A percentile compares a stretch with the other conserved stretches of the same genome.
Conservation (phyloP, 1,140 invertebrate species). For the Brachionus paranguensis region DNA sequence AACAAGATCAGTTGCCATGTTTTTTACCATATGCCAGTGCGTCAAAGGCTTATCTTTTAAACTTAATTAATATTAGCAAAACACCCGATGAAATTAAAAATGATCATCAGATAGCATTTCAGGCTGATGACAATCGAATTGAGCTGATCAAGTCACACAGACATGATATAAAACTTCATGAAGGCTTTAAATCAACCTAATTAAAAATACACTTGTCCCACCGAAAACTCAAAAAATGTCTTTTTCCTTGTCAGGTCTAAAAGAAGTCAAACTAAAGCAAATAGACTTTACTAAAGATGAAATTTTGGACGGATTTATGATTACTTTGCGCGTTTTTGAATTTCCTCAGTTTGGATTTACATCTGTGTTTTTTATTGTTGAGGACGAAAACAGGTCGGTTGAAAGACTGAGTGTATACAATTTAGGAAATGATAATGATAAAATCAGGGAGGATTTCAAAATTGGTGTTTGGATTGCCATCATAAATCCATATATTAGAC, state of each 20-base stretch:
- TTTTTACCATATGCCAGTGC: background rate
- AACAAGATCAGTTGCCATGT: slow-evolving; percentile 15
- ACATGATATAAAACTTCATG: background rate
- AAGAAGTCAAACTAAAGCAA: background rate
- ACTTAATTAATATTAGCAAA: background rate
- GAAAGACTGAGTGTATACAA: background rate
- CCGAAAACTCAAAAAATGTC: background rate
- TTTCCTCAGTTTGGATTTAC: background rate
- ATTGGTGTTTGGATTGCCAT: background rate
- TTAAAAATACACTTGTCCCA: background rate
- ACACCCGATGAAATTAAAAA: background rate
- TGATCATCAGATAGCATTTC: background rate
- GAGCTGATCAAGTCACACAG: background rate
- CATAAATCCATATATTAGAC: background rate
- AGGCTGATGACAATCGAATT: background rate
- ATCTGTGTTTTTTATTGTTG: background rate
- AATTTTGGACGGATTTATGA: background rate
- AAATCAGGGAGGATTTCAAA: background rate
- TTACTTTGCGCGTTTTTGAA: background rate
- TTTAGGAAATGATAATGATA: background rate
- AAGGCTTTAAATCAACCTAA: background rate
- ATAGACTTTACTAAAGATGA: slow-evolving; percentile 5
- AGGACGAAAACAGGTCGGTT: background rate
- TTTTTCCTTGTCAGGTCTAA: background rate
- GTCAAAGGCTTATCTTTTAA: background rate